Evolutionary conservation across 2,113 vertebrate species (phyloP).

Genomic region (Periophthalmus modestus): DNA sequence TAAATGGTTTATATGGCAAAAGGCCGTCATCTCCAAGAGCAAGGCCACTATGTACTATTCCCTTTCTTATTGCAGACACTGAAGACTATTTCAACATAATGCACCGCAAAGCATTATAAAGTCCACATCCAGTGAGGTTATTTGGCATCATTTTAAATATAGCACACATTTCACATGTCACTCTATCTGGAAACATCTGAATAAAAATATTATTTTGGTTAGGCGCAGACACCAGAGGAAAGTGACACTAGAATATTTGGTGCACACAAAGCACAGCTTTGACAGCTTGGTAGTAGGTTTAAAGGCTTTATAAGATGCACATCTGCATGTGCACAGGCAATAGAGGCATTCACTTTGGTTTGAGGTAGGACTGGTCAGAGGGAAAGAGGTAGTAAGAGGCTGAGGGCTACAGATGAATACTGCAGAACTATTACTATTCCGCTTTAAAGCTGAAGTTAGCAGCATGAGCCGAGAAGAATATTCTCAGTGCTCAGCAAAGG

Average conservation of each 20-base stretch:
- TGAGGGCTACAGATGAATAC: background rate
- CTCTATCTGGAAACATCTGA: conserved; percentile 37
- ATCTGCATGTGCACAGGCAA: conserved; percentile 40
- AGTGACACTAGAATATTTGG: conserved; percentile 23
- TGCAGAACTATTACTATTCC: background rate
- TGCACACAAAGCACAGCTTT: conserved; percentile 4
- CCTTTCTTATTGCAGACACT: conserved; percentile 48
- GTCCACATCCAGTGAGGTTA: conserved; percentile 13
- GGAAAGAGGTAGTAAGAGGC: background rate
- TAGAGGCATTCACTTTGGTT: conserved; percentile 67
- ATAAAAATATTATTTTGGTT: conserved; percentile 71
- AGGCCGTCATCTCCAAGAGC: conserved; percentile 51
- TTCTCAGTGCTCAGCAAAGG: conserved; percentile 2
- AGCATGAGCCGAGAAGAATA: conserved; percentile 23
- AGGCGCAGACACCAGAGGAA: conserved; percentile 48
- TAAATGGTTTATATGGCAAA: conserved; percentile 48
- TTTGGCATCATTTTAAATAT: conserved; percentile 40
- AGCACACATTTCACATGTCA: conserved; percentile 28
- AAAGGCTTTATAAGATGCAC: conserved; percentile 53
- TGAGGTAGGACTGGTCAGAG: conserved; percentile 17
- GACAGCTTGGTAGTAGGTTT: conserved; percentile 17
- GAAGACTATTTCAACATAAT: conserved; percentile 49
- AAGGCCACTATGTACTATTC: conserved; percentile 57
- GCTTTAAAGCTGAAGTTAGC: conserved; percentile 17
- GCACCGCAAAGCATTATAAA: conserved; percentile 11